Conservation (phyloP, 2,797 vertebrate species). For the Luscinia megarhynchos region DNA sequence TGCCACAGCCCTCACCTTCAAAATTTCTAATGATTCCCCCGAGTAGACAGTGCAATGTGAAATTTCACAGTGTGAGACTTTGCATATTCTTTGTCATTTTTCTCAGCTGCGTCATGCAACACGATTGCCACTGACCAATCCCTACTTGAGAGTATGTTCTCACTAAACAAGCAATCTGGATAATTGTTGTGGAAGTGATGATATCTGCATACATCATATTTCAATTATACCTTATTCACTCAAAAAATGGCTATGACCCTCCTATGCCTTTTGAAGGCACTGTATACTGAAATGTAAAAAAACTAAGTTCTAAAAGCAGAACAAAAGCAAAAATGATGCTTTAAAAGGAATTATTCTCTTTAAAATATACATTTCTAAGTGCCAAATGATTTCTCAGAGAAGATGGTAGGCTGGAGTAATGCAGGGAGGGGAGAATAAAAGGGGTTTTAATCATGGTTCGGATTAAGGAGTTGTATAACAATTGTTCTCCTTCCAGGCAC, state of each 20-base stretch:
- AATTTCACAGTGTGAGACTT: conserved; percentile 41
- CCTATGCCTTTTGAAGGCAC: conserved; percentile 1
- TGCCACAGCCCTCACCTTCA: not conserved
- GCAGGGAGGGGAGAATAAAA: conserved; percentile 61
- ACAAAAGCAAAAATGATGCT: conserved; percentile 48
- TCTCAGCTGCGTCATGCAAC: not conserved
- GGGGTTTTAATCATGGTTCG: conserved; percentile 49
- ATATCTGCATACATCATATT: conserved; percentile 63
- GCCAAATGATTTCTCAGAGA: conserved; percentile 62
- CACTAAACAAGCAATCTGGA: conserved; percentile 47
- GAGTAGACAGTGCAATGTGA: not conserved
- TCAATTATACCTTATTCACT: conserved; percentile 63
- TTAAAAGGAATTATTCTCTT: conserved; percentile 49
- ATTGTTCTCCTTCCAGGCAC: conserved; percentile 63
- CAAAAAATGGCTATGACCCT: conserved; percentile 55
- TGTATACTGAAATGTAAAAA: conserved; percentile 55
- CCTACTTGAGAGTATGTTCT: conserved; percentile 28
- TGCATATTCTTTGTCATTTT: not conserved
- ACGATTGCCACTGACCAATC: conserved; percentile 39
- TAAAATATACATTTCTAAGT: conserved; percentile 63
- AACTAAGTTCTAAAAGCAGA: conserved; percentile 54
- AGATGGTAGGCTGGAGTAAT: conserved; percentile 62
- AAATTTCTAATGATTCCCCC: conserved; percentile 21
- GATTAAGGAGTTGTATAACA: conserved; percentile 69
- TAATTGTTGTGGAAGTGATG: conserved; percentile 60